Percentiles rank a stretch among this genome's conserved stretches.
Evolutionary conservation across 2,113 vertebrate genomes (phyloP).

Genomic region (Odontesthes bonariensis): DNA sequence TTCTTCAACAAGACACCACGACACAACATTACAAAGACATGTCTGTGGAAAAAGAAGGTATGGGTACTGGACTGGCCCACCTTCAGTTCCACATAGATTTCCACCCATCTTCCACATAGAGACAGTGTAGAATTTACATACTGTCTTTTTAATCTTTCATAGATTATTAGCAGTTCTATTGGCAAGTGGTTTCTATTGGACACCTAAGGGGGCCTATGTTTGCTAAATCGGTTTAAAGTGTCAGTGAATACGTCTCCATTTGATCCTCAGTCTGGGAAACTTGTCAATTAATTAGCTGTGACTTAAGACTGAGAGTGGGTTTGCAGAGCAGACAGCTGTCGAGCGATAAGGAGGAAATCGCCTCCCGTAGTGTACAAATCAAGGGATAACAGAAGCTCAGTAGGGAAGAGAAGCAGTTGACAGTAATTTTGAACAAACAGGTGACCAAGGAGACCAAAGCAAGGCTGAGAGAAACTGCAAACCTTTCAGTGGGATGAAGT

Average conservation of each 20-base stretch:
- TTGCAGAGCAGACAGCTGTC: conserved; percentile 37
- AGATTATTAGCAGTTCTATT: neutral
- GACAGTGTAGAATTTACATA: too few relatives aligned
- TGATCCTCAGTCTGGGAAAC: conserved; percentile 34
- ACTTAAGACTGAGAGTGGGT: conserved; percentile 24
- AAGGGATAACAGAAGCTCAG: conserved; percentile 2
- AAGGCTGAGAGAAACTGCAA: neutral
- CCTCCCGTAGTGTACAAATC: neutral
- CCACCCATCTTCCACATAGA: too few relatives aligned
- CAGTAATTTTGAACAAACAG: conserved; percentile 14
- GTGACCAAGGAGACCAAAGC: conserved; percentile 26
- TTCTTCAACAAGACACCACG: too few relatives aligned
- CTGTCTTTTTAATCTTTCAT: neutral
- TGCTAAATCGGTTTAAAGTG: conserved; percentile 22
- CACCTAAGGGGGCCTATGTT: neutral
- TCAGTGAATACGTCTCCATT: conserved; percentile 38
- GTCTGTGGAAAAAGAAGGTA: too few relatives aligned
- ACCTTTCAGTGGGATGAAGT: conserved; percentile 35
- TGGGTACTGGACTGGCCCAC: too few relatives aligned
- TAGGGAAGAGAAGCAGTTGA: conserved; percentile 9
- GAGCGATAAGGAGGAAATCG: conserved; percentile 31
- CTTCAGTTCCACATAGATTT: too few relatives aligned
- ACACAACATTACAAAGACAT: too few relatives aligned
- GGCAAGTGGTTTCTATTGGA: conserved; percentile 21
- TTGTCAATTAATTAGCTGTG: conserved; percentile 55